Evolutionary conservation across 1,140 invertebrate species (phyloP), one percentile per base, ranked within the genome.

Genomic region (Drosophila eugracilis): DNA sequence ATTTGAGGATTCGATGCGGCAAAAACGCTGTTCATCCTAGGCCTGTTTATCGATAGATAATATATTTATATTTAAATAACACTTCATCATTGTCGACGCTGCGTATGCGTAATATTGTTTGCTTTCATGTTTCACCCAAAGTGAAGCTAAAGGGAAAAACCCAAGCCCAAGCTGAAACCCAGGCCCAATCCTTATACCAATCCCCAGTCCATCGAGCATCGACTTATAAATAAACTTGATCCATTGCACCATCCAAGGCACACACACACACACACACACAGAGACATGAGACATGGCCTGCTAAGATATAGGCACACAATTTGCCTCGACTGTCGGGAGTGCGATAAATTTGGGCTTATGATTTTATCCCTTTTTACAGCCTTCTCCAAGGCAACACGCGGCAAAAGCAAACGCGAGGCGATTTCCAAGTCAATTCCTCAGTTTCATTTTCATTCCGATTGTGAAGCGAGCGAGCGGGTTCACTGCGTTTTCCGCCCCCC

Each of bases 1-100:
- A 85, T 86, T 85, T 85, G 63, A 85, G 76, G 73, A 86, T 85
- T 86, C 72, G 65, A 67, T 84, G 71, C 80, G 71, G 65, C 71
- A 85, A 85, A 47, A 84, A 72, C 58, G 75, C 77, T 71, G 72
- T 86, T 81, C 66, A 81, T 47, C 17, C 55, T 17, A 45, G 57
- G 55, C 26, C 77, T 77, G 81, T 59, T 81, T 75, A 86, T 85
- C 78, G 77, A 85, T 85, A 81, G 81, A 86, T 85, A 85, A 85
- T 86, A 86, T 85, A 85, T 88, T 81, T 88, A 85, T 86, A 81
- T 85, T 85, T 86, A 85, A 85, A 85, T 85, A 85, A 88, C 81
- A 86, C 81, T 85, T 85, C 66, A 85, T 85, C 81, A 85, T 85
- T 85, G 73, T 65, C 65, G 57, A 66, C 72, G 73, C 67, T 69